Conservation (phyloP, 2,797 vertebrate genomes). For the Toxotes lorentzi region DNA sequence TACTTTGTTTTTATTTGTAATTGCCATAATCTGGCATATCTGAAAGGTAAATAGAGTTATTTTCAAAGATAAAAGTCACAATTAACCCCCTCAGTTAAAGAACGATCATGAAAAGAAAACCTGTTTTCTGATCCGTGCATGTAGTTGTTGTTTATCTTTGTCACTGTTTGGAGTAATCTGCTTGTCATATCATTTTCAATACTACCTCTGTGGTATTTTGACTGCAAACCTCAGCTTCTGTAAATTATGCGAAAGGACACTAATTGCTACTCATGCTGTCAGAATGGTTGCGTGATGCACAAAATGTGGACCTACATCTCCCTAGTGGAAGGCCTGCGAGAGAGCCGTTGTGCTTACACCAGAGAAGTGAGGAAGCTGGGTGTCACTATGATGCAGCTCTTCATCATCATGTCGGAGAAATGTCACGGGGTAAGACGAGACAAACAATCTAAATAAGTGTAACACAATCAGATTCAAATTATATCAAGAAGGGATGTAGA, state of each 20-base stretch:
- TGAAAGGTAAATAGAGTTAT: neutral
- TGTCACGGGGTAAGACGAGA: slow-evolving; percentile 75
- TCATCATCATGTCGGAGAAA: slow-evolving; percentile 72
- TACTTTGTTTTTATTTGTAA: neutral
- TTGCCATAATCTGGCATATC: neutral
- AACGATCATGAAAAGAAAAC: neutral
- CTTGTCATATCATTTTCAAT: neutral
- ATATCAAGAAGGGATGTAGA: neutral
- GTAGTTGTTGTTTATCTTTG: neutral
- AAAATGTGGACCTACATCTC: slow-evolving; percentile 71
- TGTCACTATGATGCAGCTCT: slow-evolving; percentile 66
- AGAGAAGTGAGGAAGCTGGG: slow-evolving; percentile 58
- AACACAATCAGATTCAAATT: neutral
- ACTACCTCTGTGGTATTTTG: slow-evolving; percentile 41
- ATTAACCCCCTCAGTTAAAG: too few species aligned
- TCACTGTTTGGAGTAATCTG: slow-evolving; percentile 6
- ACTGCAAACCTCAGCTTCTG: slow-evolving; percentile 26
- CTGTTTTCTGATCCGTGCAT: neutral
- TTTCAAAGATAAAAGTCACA: neutral
- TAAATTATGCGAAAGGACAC: slow-evolving; percentile 50
- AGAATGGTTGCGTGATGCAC: slow-evolving; percentile 80
- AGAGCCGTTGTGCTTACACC: slow-evolving; percentile 70
- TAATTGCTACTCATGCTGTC: slow-evolving; percentile 58
- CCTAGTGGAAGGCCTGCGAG: slow-evolving; percentile 62
- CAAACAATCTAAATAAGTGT: neutral